These are phyloP conservation scores for Tetrax tetrax DNA, from an alignment of 2,113 vertebrate species.

Conservation along the genomic window DNA sequence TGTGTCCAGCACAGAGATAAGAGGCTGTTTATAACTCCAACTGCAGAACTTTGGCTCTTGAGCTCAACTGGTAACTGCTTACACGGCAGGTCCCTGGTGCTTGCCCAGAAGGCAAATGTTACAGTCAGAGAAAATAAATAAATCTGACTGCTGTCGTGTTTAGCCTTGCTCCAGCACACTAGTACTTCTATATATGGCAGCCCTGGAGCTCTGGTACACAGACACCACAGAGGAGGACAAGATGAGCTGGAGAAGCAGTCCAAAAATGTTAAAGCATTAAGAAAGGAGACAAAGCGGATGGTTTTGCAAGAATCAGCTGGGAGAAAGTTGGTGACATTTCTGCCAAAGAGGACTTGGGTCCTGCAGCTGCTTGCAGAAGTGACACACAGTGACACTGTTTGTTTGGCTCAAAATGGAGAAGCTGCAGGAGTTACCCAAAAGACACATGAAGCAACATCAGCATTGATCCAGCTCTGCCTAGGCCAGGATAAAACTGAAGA, in stretches of 20 bases:
- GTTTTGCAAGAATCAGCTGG: neutral
- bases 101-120: slow-evolving; percentile 28
- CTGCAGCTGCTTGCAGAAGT: neutral
- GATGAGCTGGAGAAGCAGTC: neutral
- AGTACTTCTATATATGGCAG: slow-evolving; percentile 35
- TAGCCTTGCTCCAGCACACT: neutral
- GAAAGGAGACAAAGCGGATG: neutral
- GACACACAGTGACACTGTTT: neutral
- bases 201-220: slow-evolving; percentile 5
- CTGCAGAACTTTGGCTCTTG: slow-evolving; percentile 42
- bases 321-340: neutral
- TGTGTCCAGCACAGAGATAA: slow-evolving; percentile 43
- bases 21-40: slow-evolving; percentile 22
- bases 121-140: slow-evolving; percentile 39
- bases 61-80: slow-evolving; percentile 48
- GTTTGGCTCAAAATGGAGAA: neutral
- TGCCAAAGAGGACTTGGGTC: neutral
- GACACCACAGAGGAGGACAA: neutral
- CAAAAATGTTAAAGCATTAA: neutral
- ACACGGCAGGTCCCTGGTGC: neutral
- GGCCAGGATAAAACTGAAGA: neutral
- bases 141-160: slow-evolving; percentile 35
- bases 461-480: neutral
- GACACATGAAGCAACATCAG: neutral
- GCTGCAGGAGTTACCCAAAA: neutral